Evolutionary conservation across 2,797 vertebrate genomes (phyloP), one percentile per base, ranked within the genome.

Genomic region (Tinamus major): DNA sequence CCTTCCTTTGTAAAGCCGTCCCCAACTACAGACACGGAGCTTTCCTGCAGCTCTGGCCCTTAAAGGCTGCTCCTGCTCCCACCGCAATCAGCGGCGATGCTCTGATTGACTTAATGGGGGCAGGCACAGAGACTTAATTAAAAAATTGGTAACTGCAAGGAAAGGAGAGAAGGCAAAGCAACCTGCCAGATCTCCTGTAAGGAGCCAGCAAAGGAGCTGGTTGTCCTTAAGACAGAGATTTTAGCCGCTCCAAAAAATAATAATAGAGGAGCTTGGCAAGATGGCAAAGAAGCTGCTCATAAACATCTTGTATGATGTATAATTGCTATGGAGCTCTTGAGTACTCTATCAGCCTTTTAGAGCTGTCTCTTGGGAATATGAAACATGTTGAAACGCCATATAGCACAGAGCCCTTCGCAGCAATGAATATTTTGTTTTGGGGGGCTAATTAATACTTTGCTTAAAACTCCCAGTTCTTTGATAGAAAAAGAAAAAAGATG

Each of bases 81-180:
- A 31, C 4, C 68, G 77, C 74, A 88, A 84, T 93, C 85, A 84
- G 61, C 41, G 27, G 70, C 0, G 0, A 86, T 1, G 12, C 55
- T 85, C 93, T 92, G 87, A 92, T 79, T 94, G 90, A 93, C 90
- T 94, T 94, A 94, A 96, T 58, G 67, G 82, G 82, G 74, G n/a
- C 82, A 92, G 69, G 42, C 74, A 72, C 31, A 81, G 77, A 90
- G 55, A 79, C 64, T 91, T 95, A 94, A 96, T 95, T 91, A 91
- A 82, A 93, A 95, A 95, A 94, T 79, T 89, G 79, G 82, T 87
- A 84, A 81, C 85, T 91, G 67, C 82, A 78, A 89, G 53, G 77
- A 78, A 87, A 86, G 78, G 41, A 92, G 78, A 81, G 70, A 89
- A 91, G 19, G 58, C 12, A 44, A 67, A 91, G 67, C 31, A 81